Evolutionary conservation across 1,140 invertebrate species (phyloP).

Genomic region (Nylanderia fulva): DNA sequence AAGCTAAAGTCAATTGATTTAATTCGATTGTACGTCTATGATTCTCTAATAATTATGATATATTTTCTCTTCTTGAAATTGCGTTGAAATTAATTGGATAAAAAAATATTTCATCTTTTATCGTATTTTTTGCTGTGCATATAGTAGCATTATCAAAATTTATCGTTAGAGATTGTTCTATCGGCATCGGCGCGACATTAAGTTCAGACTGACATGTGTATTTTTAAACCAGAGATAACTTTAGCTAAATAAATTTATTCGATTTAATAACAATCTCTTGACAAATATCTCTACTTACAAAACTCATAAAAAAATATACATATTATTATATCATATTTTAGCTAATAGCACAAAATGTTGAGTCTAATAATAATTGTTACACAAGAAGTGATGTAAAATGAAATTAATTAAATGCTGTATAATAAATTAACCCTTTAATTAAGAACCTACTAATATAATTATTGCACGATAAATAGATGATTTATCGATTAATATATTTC

Average conservation of each 20-base stretch:
- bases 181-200: not conserved
- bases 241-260: slow-evolving; percentile 1
- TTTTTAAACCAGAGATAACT: not conserved
- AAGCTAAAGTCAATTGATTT: not conserved
- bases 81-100: not conserved
- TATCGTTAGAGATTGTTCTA: not conserved
- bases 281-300: not conserved
- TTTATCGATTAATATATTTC: not conserved
- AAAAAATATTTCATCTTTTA: not conserved
- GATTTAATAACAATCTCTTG: too few species aligned
- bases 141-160: not conserved
- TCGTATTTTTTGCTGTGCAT: not conserved
- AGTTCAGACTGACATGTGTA: not conserved
- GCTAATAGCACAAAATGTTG: not conserved
- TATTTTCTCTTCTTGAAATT: not conserved
- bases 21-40: not conserved
- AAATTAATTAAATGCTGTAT: not conserved
- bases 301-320: not conserved
- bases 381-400: not conserved
- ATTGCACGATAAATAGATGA: not conserved
- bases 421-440: too few species aligned
- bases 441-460: not conserved
- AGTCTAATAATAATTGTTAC: slow-evolving; percentile 4
- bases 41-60: not conserved
- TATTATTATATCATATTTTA: not conserved